A percentile compares a stretch with the other conserved stretches of the same genome.
Conservation (phyloP, 1,140 invertebrate species). For the Anastrepha obliqua region DNA sequence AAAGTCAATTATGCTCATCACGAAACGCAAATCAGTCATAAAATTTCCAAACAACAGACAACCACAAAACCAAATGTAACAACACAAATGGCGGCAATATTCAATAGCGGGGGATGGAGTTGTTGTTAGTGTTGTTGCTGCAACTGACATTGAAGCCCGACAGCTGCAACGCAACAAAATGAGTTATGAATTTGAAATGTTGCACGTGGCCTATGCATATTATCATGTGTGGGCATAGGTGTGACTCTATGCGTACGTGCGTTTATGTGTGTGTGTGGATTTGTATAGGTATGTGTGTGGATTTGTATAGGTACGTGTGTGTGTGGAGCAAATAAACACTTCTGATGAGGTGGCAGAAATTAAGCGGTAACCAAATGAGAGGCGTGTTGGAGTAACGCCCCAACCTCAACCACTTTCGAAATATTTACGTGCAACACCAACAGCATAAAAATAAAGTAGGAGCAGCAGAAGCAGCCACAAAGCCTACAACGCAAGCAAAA, state of each 20-base stretch:
- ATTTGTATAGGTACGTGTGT: neutral
- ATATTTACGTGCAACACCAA: slow-evolving; percentile 31
- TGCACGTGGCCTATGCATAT: slow-evolving; percentile 49
- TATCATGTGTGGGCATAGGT: slow-evolving; percentile 13
- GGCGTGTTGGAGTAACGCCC: slow-evolving; percentile 2
- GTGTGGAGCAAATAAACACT: neutral
- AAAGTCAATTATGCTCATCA: slow-evolving; percentile 58
- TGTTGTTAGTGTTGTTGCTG: slow-evolving; percentile 7
- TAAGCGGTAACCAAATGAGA: slow-evolving; percentile 48
- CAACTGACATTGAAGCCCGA: neutral
- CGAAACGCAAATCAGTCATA: slow-evolving; percentile 56
- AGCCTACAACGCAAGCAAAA: slow-evolving; percentile 25
- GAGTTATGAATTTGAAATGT: slow-evolving; percentile 52
- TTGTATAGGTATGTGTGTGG: neutral
- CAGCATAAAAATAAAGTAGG: neutral
- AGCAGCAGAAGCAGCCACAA: neutral
- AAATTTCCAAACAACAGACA: slow-evolving; percentile 54
- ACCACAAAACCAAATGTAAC: neutral
- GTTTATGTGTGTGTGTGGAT: neutral
- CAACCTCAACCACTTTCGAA: neutral
- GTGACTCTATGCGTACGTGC: neutral
- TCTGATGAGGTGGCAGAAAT: neutral
- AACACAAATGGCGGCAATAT: neutral
- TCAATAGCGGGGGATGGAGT: neutral
- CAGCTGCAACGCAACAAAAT: slow-evolving; percentile 34